Percentiles rank a stretch among this genome's conserved stretches.
Conservation (phyloP, 2,113 vertebrate genomes). For the Eulemur macaco region DNA sequence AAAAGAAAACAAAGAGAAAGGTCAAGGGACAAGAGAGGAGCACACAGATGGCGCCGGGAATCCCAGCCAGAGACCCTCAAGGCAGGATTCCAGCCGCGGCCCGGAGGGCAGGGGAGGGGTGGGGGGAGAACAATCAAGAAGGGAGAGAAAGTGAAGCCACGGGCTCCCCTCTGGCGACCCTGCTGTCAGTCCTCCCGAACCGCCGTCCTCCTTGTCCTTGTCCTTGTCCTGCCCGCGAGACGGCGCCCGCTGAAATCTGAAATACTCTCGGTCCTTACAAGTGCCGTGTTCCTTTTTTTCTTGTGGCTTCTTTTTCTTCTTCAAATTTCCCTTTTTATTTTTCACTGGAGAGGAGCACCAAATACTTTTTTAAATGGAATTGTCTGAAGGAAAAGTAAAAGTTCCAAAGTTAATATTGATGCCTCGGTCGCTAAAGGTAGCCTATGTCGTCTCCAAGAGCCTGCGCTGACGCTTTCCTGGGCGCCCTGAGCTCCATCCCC, state of each 20-base stretch:
- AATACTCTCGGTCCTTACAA: fast-evolving
- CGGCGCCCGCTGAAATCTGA: fast-evolving
- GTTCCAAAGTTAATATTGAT: background rate
- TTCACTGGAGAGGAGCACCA: background rate
- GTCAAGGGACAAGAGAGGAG: too few relatives aligned
- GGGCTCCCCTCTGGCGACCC: background rate
- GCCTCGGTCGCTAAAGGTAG: background rate
- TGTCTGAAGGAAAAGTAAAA: background rate
- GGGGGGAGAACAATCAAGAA: too few relatives aligned
- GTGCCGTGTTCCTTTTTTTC: background rate
- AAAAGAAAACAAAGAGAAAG: background rate
- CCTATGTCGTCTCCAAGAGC: background rate
- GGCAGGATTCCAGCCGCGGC: background rate
- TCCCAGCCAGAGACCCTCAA: fast-evolving
- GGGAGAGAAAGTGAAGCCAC: fast-evolving
- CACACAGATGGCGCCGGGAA: too few relatives aligned
- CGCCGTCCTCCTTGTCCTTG: background rate
- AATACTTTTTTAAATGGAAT: background rate
- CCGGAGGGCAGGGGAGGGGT: too few relatives aligned
- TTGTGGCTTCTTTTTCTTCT: background rate
- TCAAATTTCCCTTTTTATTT: background rate
- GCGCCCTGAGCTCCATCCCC: fast-evolving
- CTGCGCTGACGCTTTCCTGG: background rate
- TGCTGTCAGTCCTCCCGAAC: too few relatives aligned
- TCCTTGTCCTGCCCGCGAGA: background rate